These are phyloP conservation scores for Eubasilissa regina DNA, from an alignment of 1,140 invertebrate genomes.

Conservation along the genomic window DNA sequence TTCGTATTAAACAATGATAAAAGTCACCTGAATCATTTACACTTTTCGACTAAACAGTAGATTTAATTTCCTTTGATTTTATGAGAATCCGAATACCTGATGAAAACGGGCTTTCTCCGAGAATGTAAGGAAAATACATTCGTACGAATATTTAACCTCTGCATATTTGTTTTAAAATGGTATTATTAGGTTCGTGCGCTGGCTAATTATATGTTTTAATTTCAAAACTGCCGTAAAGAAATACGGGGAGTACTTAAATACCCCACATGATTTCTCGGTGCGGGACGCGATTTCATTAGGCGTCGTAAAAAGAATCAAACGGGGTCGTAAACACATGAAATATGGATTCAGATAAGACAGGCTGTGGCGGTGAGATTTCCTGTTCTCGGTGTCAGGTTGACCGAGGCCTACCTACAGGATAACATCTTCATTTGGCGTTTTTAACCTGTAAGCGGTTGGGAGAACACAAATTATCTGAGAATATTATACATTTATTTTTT, in stretches of 20 bases:
- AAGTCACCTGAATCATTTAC: background rate
- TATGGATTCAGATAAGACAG: conserved; percentile 43
- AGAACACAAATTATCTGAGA: background rate
- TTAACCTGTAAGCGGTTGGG: background rate
- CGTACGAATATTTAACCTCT: too few relatives aligned
- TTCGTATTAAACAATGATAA: background rate
- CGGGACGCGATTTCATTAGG: conserved; percentile 16
- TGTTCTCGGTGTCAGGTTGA: conserved; percentile 24
- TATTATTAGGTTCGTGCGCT: background rate
- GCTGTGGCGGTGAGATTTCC: conserved; percentile 12
- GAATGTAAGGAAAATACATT: too few relatives aligned
- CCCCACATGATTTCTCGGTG: background rate
- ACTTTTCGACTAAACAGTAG: background rate
- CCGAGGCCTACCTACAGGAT: background rate
- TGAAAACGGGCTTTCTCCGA: too few relatives aligned
- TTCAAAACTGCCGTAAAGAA: conserved; percentile 9
- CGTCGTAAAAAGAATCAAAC: conserved; percentile 32
- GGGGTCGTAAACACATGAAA: conserved; percentile 36
- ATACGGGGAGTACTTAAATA: conserved; percentile 2
- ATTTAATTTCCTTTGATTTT: too few relatives aligned
- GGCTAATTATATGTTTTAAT: conserved; percentile 16
- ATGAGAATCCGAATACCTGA: too few relatives aligned
- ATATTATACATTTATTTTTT: background rate
- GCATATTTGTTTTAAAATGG: conserved; percentile 2
- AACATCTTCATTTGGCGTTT: conserved; percentile 15